Evolutionary conservation across 2,113 vertebrate genomes (phyloP), one percentile per base, ranked within the genome.

Genomic region (Micronycteris hirsuta): DNA sequence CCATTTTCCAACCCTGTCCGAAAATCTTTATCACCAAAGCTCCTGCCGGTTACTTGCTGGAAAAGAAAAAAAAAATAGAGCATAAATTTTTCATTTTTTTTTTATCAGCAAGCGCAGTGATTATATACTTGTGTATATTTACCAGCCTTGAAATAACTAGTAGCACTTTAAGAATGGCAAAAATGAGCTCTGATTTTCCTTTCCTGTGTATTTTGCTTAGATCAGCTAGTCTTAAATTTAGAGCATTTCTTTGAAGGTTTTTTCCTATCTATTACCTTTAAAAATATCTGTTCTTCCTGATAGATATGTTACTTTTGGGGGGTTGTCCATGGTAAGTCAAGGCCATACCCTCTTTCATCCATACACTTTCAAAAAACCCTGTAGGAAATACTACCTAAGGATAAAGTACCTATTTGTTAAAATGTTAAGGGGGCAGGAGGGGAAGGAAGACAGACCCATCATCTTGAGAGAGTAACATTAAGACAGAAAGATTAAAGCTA

Each of bases 11-110:
- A 97, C 36, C 98, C 99, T 0, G 98, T 98, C 96, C 99, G 98
- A 98, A 99, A 99, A 96, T 99, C 99, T 96, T 98, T 99, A 94
- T 99, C 99, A 85, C 99, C 99, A 94, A 99, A 99, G 97, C 98
- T 99, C 98, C 99, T 98, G 95, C 99, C 99, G 0, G 99, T 99
- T 94, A 99, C 99, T 97, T 99, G 99, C 99, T 99, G 97, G 7
- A 97, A 98, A 98, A 96, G 52, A 98, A 94, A 95, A 52, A 84
- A 77, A 41, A 33, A 65, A 33, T 15, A 87, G 2, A 78, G 4
- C 14, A 80, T 97, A 91, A 97, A 84, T 80, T 31, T 96, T 89
- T 90, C 17, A 65, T 41, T 26, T 86, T 76, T 86, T 76, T 73
- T 92, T 38, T 82, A 94, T 85, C 77, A 94, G 85, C 71, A 96